These are phyloP conservation scores for Amblyjoppa fuscipennis DNA, from an alignment of 2,888 invertebrate genomes.

Conservation along the genomic window DNA sequence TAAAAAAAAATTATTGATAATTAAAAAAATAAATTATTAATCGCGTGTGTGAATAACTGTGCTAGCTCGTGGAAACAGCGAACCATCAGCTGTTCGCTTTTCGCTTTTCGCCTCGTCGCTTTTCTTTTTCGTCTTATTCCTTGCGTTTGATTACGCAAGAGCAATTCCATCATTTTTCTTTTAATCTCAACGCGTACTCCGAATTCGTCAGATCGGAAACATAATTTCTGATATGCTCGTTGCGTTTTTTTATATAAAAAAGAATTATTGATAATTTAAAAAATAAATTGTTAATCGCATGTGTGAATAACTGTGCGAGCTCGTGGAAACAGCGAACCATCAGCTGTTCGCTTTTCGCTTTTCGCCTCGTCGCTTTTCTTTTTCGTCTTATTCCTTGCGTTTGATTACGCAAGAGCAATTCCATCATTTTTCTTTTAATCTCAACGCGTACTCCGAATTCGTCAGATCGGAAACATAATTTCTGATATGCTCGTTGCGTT, in stretches of 20 bases:
- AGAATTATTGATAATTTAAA: neutral
- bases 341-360: neutral
- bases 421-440: conserved; percentile 18
- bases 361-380: conserved; percentile 18
- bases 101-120: conserved; percentile 2
- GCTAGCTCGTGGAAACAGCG: neutral
- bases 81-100: neutral
- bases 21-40: neutral
- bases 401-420: conserved; percentile 10
- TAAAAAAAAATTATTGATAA: neutral
- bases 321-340: neutral
- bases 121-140: conserved; percentile 18
- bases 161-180: conserved; percentile 12
- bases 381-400: conserved; percentile 16
- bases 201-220: neutral
- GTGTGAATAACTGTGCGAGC: neutral
- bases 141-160: conserved; percentile 16
- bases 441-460: neutral
- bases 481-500: neutral
- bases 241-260: neutral
- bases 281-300: neutral
- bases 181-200: neutral
- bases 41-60: neutral
- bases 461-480: neutral
- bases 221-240: neutral